A percentile compares a stretch with the other conserved stretches of the same genome.
Conservation (phyloP, 2,113 vertebrate genomes). For the Leuciscus idus region DNA sequence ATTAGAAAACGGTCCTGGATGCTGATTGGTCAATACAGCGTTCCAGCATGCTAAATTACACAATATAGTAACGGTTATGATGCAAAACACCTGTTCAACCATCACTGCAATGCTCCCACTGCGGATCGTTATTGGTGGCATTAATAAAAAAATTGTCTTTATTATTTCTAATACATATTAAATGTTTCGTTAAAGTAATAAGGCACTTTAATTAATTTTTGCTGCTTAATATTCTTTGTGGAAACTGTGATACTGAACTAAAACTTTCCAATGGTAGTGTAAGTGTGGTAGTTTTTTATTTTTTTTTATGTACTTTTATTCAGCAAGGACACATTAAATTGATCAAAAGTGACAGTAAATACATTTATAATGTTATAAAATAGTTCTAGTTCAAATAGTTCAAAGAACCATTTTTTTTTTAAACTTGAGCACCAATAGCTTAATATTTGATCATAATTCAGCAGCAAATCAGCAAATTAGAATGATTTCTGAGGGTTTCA, state of each 20-base stretch:
- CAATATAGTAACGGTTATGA: neutral
- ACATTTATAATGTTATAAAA: neutral
- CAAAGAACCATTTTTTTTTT: too few species aligned
- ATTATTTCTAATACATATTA: neutral
- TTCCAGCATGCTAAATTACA: neutral
- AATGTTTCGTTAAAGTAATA: neutral
- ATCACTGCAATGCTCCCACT: neutral
- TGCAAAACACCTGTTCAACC: neutral
- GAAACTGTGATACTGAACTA: too few species aligned
- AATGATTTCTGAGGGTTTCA: neutral
- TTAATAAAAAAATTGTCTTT: neutral
- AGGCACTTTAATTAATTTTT: neutral
- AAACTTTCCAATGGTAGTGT: too few species aligned
- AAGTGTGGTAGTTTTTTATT: too few species aligned
- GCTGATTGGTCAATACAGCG: conserved; percentile 2
- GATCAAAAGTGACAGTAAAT: neutral
- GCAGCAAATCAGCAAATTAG: too few species aligned
- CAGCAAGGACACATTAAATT: neutral
- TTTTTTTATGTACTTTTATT: too few species aligned
- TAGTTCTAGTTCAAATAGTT: neutral
- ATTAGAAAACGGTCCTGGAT: neutral
- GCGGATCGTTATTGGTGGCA: neutral
- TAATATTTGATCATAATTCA: too few species aligned
- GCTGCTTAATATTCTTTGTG: too few species aligned
- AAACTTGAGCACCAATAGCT: too few species aligned